phyloP scores from a whole-genome alignment of 2,888 invertebrate genomes.

The Neuroscelio doddi region DNA sequence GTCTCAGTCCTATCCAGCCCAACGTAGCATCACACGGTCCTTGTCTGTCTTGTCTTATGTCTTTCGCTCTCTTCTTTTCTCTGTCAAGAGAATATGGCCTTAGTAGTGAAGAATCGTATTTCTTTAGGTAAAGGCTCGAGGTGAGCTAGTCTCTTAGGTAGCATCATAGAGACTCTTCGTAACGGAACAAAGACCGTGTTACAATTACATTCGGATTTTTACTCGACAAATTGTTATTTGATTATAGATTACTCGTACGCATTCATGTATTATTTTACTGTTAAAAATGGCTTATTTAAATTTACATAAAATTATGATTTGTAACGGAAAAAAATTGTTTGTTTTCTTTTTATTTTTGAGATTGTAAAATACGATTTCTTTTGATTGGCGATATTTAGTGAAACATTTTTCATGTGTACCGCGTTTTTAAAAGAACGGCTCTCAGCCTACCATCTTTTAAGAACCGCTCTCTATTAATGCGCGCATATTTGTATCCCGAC shows the following conservation, averaged over 20 bases:
- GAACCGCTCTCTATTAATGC: conserved; percentile 64
- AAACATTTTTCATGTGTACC: conserved; percentile 8
- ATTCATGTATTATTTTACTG: too few relatives aligned
- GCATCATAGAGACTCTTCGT: conserved; percentile 46
- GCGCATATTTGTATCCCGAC: conserved; percentile 69
- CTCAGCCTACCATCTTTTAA: conserved; percentile 45
- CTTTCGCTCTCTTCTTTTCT: conserved; percentile 49
- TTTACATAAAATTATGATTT: too few relatives aligned
- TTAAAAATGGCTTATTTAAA: too few relatives aligned
- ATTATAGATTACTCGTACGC: too few relatives aligned
- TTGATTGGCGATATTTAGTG: too few relatives aligned
- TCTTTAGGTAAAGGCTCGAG: conserved; percentile 57
- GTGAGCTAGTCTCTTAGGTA: conserved; percentile 53
- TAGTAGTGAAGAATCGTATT: conserved; percentile 65
- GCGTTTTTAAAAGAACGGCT: conserved; percentile 26
- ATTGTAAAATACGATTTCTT: too few relatives aligned
- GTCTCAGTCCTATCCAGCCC: conserved; percentile 62
- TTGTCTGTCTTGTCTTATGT: conserved; percentile 50
- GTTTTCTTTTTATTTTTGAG: too few relatives aligned
- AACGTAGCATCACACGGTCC: conserved; percentile 45
- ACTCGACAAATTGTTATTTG: too few relatives aligned
- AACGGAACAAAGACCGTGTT: conserved; percentile 46
- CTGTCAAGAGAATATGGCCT: conserved; percentile 52
- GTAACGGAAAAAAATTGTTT: conserved; percentile 8
- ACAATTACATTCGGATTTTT: conserved; percentile 40